Conservation (phyloP, 1,140 invertebrate species). For the Caerostris extrusa region DNA sequence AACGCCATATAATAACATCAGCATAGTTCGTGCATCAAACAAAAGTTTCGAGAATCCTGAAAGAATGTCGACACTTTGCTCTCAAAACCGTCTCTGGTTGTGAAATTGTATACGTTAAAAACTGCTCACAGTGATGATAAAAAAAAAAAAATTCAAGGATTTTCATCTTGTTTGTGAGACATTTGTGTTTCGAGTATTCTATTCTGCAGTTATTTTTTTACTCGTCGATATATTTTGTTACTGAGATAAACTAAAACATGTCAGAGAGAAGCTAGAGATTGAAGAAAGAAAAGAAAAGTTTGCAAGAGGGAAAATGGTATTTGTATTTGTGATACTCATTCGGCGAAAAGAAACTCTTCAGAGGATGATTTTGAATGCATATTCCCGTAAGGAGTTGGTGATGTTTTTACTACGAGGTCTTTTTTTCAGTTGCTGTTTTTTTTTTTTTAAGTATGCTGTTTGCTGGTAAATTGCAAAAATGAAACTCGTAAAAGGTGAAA, state of each 20-base stretch:
- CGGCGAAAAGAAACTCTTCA: neutral
- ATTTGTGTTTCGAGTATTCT: neutral
- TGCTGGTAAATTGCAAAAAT: neutral
- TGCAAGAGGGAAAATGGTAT: neutral
- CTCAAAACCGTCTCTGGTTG: neutral
- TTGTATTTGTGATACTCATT: neutral
- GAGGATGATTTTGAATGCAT: neutral
- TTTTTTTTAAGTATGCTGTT: neutral
- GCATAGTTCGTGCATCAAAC: neutral
- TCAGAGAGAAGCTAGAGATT: neutral
- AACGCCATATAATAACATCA: neutral
- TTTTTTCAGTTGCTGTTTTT: neutral
- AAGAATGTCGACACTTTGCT: neutral
- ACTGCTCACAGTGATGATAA: slow-evolving; percentile 12
- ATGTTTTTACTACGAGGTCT: neutral
- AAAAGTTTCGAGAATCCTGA: neutral
- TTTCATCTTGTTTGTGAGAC: neutral
- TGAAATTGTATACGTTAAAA: slow-evolving; percentile 13
- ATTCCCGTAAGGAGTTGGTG: too few relatives aligned
- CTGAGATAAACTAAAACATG: neutral
- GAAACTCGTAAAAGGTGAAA: neutral
- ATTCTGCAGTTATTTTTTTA: neutral
- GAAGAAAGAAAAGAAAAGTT: neutral
- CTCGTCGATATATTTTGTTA: neutral
- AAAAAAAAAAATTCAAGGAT: neutral